Base-by-base conservation (phyloP, 2,888 invertebrate genomes). In the Eustalomyia histrio region DNA sequence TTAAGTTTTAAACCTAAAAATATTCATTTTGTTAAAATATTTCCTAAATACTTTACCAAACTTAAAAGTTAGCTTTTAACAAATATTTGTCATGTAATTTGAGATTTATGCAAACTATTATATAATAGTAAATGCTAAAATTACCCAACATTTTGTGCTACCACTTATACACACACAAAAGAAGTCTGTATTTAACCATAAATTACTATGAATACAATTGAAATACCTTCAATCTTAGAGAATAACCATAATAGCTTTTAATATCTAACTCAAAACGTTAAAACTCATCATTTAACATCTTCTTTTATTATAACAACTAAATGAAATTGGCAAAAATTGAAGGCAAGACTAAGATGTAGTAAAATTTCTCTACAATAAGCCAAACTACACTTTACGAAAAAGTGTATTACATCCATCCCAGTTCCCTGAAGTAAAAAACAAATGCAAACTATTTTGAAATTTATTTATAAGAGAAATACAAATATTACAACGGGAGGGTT, bases 401-500 rank as follows among this genome's bases (percentile, higher is more conserved):
- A 12, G 39, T 7, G 14, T 39, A 24, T 3, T 7, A 39, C 39
- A 39, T 12, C 18, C 29, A 14, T 47, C 2, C 2, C 16, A 29
- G 39, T 55, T 47, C 55, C 63, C 65, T 71, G 16, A 65, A 71
- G 71, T 65, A 43, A 53, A 61, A 78, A 72, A 61, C 61, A 78
- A 72, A 72, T 53, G 43, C 55, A 78, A 78, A 72, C 72, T 78
- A 78, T 78, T 76, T 65, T 71, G 43, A 9, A 55, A 72, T 72
- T 69, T 76, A 39, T 29, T 71, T 52, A 63, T 33, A 72, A 72
- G 61, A 52, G 47, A 67, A n/a, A 72, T 61, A 72, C 61, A 67
- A 78, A 72, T 61, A 72, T 72, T n/a, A n/a, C n/a, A 78, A 78
- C 72, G 65, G 61, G 65, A 55, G 78, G 61, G 72, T 78, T 72